Base-by-base conservation (phyloP, 2,888 invertebrate species). In the Leucozona laternaria region DNA sequence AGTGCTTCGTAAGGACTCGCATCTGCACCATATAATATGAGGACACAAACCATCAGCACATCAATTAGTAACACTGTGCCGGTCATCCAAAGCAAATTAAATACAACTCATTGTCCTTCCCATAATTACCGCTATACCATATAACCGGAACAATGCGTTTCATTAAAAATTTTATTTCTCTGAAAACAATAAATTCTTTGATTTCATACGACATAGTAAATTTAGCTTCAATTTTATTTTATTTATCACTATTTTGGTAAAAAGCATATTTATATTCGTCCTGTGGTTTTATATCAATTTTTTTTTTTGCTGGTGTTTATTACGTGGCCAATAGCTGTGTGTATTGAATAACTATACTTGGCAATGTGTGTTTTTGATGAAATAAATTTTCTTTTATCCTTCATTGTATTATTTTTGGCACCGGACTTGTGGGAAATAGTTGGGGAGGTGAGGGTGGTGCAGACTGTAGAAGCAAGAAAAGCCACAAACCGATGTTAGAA, bases 61-160 rank as follows among this genome's bases (percentile, higher is more conserved):
- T 79, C 79, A 79, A 84, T 84, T 84, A 76, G 79, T 76, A 71
- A 76, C 71, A 79, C 71, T 66, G 70, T 71, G 43, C 58, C 64
- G 79, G 70, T n/a, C 64, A 58, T 66, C 34, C 50, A 68, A 57
- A 60, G 45, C 66, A 53, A 76, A 79, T 45, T 40, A 37, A 78
- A 60, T 20, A 60, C 25, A 79, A 75, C 11, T 66, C 73, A 53
- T 71, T 50, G 66, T 68, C 34, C 50, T 64, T 62, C 28, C 7
- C 34, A 37, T 15, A 34, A 37, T 22, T 20, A 37, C 37, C 58
- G 28, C 37, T 34, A 37, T 37, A 20, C 20, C 13, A 11, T n/a
- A 10, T 8, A 22, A 15, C 22, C 50, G 15, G 25, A 53, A n/a
- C n/a, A 37, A 37, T 66, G 71, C 45, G 66, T 77, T 71, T 84